Evolutionary conservation across 2,797 vertebrate genomes (phyloP).

Genomic region (Lacerta bilineata): DNA sequence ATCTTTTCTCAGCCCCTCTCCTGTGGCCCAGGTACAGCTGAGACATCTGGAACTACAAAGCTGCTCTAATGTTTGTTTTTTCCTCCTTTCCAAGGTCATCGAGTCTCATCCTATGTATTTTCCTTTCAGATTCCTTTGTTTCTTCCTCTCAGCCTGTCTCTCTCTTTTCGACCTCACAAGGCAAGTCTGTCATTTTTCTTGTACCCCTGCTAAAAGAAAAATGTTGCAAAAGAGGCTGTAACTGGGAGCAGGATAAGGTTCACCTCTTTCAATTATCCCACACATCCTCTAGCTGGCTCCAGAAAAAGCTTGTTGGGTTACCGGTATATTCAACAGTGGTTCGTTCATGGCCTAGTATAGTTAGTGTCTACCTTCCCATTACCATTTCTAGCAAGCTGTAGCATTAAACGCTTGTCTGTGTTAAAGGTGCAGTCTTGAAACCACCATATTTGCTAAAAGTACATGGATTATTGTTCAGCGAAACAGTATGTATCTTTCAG

Average conservation of each 20-base stretch:
- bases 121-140: conserved; percentile 95
- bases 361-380: background rate
- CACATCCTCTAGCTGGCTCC: conserved; percentile 25
- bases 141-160: conserved; percentile 91
- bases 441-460: background rate
- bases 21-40: background rate
- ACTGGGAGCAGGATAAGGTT: conserved; percentile 55
- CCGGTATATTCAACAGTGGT: conserved; percentile 6
- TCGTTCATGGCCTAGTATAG: background rate
- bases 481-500: too few species aligned
- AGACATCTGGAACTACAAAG: background rate
- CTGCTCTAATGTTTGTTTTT: conserved; percentile 71
- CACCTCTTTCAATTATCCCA: conserved; percentile 25
- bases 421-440: background rate
- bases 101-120: conserved; percentile 82
- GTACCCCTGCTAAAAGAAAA: conserved; percentile 74
- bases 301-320: conserved; percentile 15
- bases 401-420: background rate
- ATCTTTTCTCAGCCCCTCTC: conserved; percentile 3
- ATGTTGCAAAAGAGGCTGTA: conserved; percentile 78
- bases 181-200: conserved; percentile 86
- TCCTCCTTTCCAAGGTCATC: conserved; percentile 79
- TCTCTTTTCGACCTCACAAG: conserved; percentile 96
- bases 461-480: background rate
- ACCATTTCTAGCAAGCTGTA: too few species aligned